phyloP scores from a whole-genome alignment of 2,888 invertebrate genomes.

The Fragum fragum region DNA sequence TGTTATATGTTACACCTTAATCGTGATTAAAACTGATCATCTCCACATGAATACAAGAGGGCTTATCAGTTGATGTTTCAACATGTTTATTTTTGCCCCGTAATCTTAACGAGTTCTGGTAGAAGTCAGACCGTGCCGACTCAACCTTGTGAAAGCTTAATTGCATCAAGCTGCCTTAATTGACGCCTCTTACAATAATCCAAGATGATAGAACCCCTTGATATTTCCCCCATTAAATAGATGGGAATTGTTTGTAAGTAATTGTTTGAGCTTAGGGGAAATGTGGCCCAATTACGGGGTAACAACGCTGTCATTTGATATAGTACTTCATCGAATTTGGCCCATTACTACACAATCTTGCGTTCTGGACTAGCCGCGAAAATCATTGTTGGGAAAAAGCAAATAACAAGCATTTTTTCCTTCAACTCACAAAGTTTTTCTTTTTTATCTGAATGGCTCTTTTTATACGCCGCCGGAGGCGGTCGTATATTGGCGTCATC shows the following conservation, averaged over 20 bases:
- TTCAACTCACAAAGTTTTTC: too few relatives aligned
- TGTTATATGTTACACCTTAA: neutral
- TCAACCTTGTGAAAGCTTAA: neutral
- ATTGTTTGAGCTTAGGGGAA: neutral
- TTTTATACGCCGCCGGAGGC: too few relatives aligned
- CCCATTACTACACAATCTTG: too few relatives aligned
- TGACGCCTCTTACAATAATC: conserved; percentile 3
- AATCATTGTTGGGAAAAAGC: too few relatives aligned
- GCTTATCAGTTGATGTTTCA: neutral
- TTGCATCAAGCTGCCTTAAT: neutral
- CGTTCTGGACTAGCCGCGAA: too few relatives aligned
- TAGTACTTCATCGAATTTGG: too few relatives aligned
- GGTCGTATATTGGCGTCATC: too few relatives aligned
- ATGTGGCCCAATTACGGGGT: neutral
- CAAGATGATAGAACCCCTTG: neutral
- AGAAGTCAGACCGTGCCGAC: neutral
- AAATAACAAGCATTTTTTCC: too few relatives aligned
- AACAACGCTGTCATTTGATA: neutral
- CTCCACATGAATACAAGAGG: neutral
- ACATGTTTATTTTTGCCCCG: conserved; percentile 1
- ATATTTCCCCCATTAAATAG: neutral
- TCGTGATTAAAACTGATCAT: neutral
- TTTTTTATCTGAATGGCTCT: too few relatives aligned
- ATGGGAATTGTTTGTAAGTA: neutral
- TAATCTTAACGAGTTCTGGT: neutral